These are phyloP conservation scores for Entomobrya proxima DNA, from an alignment of 2,888 invertebrate genomes.

Conservation along the genomic window DNA sequence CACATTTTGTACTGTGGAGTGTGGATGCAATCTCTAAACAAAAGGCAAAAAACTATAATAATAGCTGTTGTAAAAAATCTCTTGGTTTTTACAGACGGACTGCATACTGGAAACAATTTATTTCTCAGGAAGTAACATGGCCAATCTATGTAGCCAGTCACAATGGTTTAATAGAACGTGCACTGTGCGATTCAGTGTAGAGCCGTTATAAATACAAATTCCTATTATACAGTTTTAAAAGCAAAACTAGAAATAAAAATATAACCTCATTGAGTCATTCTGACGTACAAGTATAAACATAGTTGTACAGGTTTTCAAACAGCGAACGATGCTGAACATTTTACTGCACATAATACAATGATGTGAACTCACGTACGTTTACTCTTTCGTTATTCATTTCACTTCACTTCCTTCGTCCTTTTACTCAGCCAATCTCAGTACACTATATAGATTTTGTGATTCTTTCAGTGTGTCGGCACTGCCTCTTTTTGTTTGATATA, in stretches of 20 bases:
- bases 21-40: background rate
- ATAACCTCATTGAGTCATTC: too few species aligned
- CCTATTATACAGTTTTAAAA: background rate
- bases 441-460: background rate
- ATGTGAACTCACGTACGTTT: too few species aligned
- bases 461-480: background rate
- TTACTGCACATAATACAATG: too few species aligned
- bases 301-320: too few species aligned
- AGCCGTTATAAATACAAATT: background rate
- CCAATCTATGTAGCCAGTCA: background rate
- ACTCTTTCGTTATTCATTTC: background rate
- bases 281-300: too few species aligned
- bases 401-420: background rate
- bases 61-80: background rate
- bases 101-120: conserved; percentile 18
- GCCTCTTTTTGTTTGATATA: conserved; percentile 20
- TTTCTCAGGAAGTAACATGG: conserved; percentile 2
- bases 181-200: too few species aligned
- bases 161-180: background rate
- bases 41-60: background rate
- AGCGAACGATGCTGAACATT: too few species aligned
- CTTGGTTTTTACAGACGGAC: background rate
- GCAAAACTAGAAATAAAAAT: too few species aligned
- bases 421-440: background rate
- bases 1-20: background rate